A percentile compares a stretch with the other conserved stretches of the same genome.
These are phyloP conservation scores for Hippocampus kuda DNA, from an alignment of 2,797 vertebrate species.

Conservation along the genomic window DNA sequence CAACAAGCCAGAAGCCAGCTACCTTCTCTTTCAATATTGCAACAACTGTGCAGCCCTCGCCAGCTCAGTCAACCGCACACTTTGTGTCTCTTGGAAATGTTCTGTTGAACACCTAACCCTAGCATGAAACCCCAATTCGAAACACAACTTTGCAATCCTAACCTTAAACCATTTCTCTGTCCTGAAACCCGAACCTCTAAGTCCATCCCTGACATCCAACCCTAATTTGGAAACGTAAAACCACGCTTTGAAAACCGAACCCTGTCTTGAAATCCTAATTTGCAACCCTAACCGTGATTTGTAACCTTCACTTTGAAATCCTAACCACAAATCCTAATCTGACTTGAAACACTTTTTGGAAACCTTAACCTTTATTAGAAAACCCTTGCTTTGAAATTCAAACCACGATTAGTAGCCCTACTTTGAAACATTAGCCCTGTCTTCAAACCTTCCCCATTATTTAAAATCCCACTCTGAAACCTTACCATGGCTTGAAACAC, in stretches of 20 bases:
- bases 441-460: no score
- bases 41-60: constrained; percentile 38
- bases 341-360: no score
- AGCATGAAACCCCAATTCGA: background rate
- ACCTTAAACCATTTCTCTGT: background rate
- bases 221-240: background rate
- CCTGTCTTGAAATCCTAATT: background rate
- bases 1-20: constrained; percentile 24
- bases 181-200: background rate
- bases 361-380: no score
- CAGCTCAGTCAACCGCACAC: constrained; percentile 32
- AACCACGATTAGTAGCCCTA: no score
- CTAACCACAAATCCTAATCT: no score
- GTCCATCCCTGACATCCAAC: background rate
- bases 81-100: constrained; percentile 28
- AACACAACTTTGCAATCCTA: background rate
- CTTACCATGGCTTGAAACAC: no score
- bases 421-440: no score
- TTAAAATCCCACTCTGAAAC: background rate
- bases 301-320: background rate
- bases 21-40: constrained; percentile 45
- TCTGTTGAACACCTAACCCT: background rate
- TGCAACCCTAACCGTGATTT: background rate
- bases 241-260: background rate
- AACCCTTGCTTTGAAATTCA: no score